A percentile compares a stretch with the other conserved stretches of the same genome.
Evolutionary conservation across 2,113 vertebrate species (phyloP).

Genomic region (Halichoerus grypus): DNA sequence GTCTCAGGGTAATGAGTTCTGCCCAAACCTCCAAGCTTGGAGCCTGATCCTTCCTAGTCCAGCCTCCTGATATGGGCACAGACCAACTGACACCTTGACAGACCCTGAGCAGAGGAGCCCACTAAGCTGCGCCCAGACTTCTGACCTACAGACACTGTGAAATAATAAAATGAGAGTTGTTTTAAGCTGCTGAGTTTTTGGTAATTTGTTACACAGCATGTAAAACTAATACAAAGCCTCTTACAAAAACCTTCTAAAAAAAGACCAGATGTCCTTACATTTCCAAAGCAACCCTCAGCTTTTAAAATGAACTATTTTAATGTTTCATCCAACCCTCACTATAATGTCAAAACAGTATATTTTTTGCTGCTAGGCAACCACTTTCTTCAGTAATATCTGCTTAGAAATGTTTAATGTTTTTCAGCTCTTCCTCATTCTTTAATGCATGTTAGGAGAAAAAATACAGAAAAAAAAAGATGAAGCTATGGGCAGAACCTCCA

Average conservation of each 20-base stretch:
- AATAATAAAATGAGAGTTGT: background rate
- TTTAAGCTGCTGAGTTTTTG: background rate
- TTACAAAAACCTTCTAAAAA: conserved; percentile 60
- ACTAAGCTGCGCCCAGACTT: background rate
- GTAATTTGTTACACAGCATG: background rate
- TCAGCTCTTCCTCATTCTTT: conserved; percentile 58
- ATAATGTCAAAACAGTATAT: conserved; percentile 64
- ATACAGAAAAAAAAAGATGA: background rate
- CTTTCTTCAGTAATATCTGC: conserved; percentile 74
- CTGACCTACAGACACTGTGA: background rate
- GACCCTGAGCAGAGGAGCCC: background rate
- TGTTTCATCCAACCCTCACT: conserved; percentile 68
- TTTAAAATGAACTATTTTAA: conserved; percentile 76
- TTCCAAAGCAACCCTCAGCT: conserved; percentile 65
- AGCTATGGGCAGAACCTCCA: background rate
- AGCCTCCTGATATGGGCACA: background rate
- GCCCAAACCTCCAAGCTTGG: background rate
- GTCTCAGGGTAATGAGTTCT: background rate
- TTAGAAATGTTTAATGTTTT: conserved; percentile 68
- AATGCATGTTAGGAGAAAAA: background rate
- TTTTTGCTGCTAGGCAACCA: conserved; percentile 72
- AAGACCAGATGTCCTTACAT: conserved; percentile 66
- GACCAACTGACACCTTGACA: background rate
- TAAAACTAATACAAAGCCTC: background rate
- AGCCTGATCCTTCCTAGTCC: background rate